Evolutionary conservation across 2,113 vertebrate species (phyloP), one percentile per base, ranked within the genome.

Genomic region (Chamaetylas fuelleborni): DNA sequence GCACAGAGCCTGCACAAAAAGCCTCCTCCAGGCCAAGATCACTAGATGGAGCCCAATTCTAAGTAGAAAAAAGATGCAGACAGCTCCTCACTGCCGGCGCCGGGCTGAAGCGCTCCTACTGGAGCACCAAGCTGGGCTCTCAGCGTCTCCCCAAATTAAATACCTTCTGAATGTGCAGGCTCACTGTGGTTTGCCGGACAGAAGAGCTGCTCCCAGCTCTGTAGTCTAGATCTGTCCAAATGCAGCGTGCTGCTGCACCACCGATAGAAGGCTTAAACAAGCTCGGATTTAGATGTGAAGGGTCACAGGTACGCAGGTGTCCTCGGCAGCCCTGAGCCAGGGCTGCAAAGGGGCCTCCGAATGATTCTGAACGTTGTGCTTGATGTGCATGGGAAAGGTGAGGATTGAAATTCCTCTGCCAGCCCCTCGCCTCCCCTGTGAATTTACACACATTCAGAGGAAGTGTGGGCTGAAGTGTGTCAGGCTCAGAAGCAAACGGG

Each of bases 1-100:
- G 76, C 66, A 26, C 36, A 14, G 19, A 57, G 31, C 36, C 72
- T 13, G 42, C 78, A 40, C n/a, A 11, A 72, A 54, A 18, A 54
- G 65, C 22, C 56, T 87, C 20, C 76, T 69, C 50, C 25, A 25
- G 50, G 38, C n/a, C 34, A 54, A 14, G 29, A 66, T 87, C 90
- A 23, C 94, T 89, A 95, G 95, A 40, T 82, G 92, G 87, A 93
- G 86, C 91, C 29, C 87, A 50, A 40, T 77, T 88, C 78, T 25
- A 84, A 65, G 54, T 26, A 25, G 62, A 86, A 91, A 14, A 33
- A 15, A 4, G 28, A 22, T 7, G 54, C 62, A n/a, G 36, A 4
- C 11, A 51, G 29, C n/a, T 91, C 26, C 50, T 57, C 36, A 0
- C 8, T 50, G 47, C 22, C 56, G 12, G 33, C 1, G 4, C 70